Evolutionary conservation across 2,888 invertebrate species (phyloP).

Genomic region (Erebia ligea): DNA sequence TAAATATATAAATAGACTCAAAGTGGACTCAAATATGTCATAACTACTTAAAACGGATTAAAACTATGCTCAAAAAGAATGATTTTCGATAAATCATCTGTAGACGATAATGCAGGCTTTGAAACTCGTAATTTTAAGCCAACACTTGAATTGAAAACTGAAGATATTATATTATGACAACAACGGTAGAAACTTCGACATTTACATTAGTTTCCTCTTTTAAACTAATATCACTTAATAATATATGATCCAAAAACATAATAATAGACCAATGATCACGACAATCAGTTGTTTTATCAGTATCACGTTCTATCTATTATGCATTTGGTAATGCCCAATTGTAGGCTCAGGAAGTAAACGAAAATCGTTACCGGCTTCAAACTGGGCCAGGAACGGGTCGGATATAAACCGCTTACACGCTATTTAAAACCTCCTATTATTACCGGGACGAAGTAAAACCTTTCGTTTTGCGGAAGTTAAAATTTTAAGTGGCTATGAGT

Average conservation of each 20-base stretch:
- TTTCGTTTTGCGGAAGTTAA: not conserved
- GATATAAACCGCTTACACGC: constrained; percentile 36
- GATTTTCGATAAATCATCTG: too few relatives aligned
- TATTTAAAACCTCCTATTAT: constrained; percentile 31
- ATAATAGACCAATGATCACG: not conserved
- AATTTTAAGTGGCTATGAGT: constrained; percentile 22
- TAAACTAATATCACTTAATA: not conserved
- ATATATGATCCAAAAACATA: not conserved
- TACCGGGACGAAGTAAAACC: constrained; percentile 6
- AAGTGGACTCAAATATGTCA: too few relatives aligned
- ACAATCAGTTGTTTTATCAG: constrained; percentile 33
- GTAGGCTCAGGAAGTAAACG: constrained; percentile 59
- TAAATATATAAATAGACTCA: too few relatives aligned
- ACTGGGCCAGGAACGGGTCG: constrained; percentile 49
- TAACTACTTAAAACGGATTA: too few relatives aligned
- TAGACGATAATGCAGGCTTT: too few relatives aligned
- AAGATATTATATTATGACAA: too few relatives aligned
- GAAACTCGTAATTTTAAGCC: too few relatives aligned
- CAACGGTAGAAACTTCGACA: not conserved
- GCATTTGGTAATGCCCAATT: constrained; percentile 67
- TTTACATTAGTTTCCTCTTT: not conserved
- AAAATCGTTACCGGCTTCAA: constrained; percentile 69
- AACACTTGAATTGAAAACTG: too few relatives aligned
- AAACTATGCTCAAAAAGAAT: too few relatives aligned
- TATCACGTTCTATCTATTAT: constrained; percentile 60